Percentiles rank a stretch among this genome's conserved stretches.
Conservation (phyloP, 30 jellyfish, hydroid and myxozoan species). For the Aurelia sp. region DNA sequence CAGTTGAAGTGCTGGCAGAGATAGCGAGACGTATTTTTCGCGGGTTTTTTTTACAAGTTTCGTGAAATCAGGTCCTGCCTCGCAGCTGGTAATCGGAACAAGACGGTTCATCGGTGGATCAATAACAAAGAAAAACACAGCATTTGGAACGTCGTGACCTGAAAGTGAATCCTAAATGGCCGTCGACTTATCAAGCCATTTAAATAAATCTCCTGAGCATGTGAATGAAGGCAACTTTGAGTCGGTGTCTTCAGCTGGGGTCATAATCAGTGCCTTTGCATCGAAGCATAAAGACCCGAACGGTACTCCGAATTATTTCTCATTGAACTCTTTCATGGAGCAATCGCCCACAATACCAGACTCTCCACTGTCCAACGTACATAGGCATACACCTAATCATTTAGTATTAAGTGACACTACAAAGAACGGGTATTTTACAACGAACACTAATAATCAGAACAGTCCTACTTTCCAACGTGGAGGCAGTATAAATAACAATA, state of each 20-base stretch:
- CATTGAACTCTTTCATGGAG: conserved; percentile 68
- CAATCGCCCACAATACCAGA: conserved; percentile 78
- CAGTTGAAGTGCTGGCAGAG: conserved; percentile 63
- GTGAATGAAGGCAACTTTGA: conserved; percentile 48
- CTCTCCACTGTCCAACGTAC: conserved; percentile 67
- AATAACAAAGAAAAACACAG: conserved; percentile 37
- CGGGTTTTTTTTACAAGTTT: conserved; percentile 21
- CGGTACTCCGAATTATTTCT: conserved; percentile 48
- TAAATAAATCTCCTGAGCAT: conserved; percentile 56
- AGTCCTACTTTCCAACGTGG: conserved; percentile 51
- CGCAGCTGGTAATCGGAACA: conserved; percentile 69
- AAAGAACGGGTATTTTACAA: conserved; percentile 59
- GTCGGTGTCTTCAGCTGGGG: conserved; percentile 68
- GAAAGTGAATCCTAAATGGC: conserved; percentile 40
- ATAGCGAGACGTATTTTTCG: conserved; percentile 38
- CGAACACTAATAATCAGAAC: conserved; percentile 55
- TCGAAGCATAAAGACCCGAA: conserved; percentile 55
- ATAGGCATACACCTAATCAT: conserved; percentile 62
- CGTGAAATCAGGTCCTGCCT: conserved; percentile 52
- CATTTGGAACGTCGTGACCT: conserved; percentile 72
- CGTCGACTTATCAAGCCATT: conserved; percentile 68
- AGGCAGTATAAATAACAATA: conserved; percentile 10
- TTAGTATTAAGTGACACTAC: conserved; percentile 47
- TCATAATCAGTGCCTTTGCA: conserved; percentile 52
- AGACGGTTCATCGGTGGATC: conserved; percentile 41